phyloP scores from a whole-genome alignment of 2,113 vertebrate species.

The Scolopax mira region DNA sequence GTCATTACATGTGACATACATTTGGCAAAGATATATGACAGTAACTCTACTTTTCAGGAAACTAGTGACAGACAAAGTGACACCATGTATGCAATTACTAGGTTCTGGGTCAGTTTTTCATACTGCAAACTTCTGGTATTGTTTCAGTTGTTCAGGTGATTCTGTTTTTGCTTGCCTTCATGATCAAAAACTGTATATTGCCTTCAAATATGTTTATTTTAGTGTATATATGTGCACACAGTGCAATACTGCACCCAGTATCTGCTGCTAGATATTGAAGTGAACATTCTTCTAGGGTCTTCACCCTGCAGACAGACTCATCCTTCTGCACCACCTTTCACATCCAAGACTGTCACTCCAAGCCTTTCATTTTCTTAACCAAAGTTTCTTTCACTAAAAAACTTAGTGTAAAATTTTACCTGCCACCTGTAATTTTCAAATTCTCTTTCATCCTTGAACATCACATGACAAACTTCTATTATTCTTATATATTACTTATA shows the following conservation, averaged over 20 bases:
- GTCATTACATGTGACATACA: not conserved
- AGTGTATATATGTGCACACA: not conserved
- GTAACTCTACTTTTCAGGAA: not conserved
- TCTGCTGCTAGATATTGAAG: not conserved
- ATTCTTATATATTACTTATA: not conserved
- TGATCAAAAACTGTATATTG: not conserved
- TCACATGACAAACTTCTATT: not conserved
- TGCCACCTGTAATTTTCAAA: not conserved
- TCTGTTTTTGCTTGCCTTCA: not conserved
- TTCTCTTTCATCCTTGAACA: not conserved
- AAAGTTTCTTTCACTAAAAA: not conserved
- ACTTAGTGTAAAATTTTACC: not conserved
- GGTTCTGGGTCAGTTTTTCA: not conserved
- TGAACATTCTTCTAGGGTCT: not conserved
- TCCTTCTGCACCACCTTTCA: not conserved
- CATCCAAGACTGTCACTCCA: not conserved
- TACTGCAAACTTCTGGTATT: not conserved
- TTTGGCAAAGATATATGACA: not conserved
- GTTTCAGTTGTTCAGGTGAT: not conserved
- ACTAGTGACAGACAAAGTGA: not conserved
- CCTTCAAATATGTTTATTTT: not conserved
- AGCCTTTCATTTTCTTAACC: not conserved
- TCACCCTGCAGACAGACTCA: not conserved
- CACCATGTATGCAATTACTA: fast-evolving
- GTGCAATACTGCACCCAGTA: not conserved